Conservation (phyloP, 2,888 invertebrate species). For the Linyphia triangularis region DNA sequence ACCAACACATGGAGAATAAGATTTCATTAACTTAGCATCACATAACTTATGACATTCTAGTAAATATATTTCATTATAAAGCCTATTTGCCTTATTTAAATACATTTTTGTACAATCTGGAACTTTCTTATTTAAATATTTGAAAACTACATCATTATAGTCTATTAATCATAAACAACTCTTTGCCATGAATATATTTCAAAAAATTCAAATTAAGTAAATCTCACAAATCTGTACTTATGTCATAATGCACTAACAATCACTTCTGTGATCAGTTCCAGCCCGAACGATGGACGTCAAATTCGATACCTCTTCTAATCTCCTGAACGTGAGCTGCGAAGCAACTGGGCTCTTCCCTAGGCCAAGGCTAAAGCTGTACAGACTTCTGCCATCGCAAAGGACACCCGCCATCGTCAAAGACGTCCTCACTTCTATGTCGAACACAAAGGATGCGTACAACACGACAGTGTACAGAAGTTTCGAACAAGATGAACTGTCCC, state of each 20-base stretch:
- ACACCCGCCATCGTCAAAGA: slow-evolving; percentile 46
- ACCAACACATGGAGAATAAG: too few relatives aligned
- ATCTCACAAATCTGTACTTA: too few relatives aligned
- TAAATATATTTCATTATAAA: too few relatives aligned
- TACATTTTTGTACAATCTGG: too few relatives aligned
- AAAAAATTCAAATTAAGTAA: too few relatives aligned
- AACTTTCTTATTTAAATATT: too few relatives aligned
- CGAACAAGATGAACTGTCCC: slow-evolving; percentile 26
- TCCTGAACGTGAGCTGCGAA: slow-evolving; percentile 69
- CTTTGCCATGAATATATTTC: too few relatives aligned
- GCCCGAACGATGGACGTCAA: slow-evolving; percentile 65
- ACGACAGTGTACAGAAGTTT: slow-evolving; percentile 53
- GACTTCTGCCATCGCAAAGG: slow-evolving; percentile 22
- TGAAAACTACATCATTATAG: too few relatives aligned
- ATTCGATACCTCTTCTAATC: slow-evolving; percentile 40
- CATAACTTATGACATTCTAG: too few relatives aligned
- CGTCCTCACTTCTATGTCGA: slow-evolving; percentile 7
- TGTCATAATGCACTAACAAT: background rate
- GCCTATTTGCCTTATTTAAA: too few relatives aligned
- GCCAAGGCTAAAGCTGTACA: slow-evolving; percentile 57
- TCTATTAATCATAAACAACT: too few relatives aligned
- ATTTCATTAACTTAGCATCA: too few relatives aligned
- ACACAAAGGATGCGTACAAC: slow-evolving; percentile 50
- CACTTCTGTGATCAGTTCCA: slow-evolving; percentile 46
- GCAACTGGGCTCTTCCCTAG: slow-evolving; percentile 65